Evolutionary conservation across 2,113 vertebrate species (phyloP).

Genomic region (Pseudolaguvia tuberculata): DNA sequence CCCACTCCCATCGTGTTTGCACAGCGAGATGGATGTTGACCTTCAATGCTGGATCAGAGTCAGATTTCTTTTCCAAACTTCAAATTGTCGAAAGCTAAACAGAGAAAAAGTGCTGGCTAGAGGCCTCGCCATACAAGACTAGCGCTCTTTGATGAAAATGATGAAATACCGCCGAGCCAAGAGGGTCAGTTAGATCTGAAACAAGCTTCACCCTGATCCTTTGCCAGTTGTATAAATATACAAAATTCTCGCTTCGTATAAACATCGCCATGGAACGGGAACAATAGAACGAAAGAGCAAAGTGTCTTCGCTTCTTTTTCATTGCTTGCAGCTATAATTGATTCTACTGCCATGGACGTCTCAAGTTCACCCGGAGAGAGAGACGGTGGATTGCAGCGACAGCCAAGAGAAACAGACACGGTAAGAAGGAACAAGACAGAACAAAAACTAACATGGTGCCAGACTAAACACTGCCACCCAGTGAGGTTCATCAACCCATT

Average conservation of each 20-base stretch:
- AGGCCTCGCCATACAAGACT: conserved; percentile 3
- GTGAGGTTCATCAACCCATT: not conserved
- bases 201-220: conserved; percentile 22
- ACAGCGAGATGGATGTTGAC: conserved; percentile 33
- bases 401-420: conserved; percentile 25
- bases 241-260: conserved; percentile 25
- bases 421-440: not conserved
- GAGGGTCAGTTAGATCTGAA: conserved; percentile 31
- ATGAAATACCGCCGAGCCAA: conserved; percentile 21
- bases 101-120: conserved; percentile 18
- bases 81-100: conserved; percentile 16
- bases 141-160: conserved; percentile 25
- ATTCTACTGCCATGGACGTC: conserved; percentile 34
- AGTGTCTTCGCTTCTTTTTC: conserved; percentile 17
- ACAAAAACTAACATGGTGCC: not conserved
- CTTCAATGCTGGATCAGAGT: conserved; percentile 26
- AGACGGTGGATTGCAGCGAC: conserved; percentile 3
- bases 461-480: conserved; percentile 22
- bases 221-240: conserved; percentile 32
- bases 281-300: conserved; percentile 12
- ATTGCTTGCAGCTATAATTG: conserved; percentile 29
- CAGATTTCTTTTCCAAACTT: conserved; percentile 32
- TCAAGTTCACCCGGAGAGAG: conserved; percentile 24
- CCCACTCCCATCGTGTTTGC: conserved; percentile 21
- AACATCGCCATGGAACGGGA: conserved; percentile 4